Base-by-base conservation (phyloP, 2,797 vertebrate species). In the Protosalanx chinensis region DNA sequence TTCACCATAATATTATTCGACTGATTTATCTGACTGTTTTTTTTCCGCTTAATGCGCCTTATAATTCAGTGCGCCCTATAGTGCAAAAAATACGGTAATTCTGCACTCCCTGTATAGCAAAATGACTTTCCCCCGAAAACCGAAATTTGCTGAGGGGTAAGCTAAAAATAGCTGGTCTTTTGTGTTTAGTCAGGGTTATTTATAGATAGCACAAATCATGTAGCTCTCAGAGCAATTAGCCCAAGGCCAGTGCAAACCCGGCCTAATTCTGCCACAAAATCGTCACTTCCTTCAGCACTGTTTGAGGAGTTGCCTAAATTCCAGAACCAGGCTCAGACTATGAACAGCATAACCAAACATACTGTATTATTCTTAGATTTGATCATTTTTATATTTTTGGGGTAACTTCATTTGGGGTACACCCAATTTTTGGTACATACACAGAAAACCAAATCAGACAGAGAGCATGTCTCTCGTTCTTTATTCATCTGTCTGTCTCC, bases 151-250 rank as follows among this genome's bases (percentile, higher is more conserved):
- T 32, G 23, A 3, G 15, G 27, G 63, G 67, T 23, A 3, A 29
- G 41, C 51, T 46, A 59, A 72, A 76, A 72, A 71, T 79, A 74
- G 29, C 33, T 6, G 3, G 27, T 32, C 56, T 46, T 75, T 73
- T 69, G 70, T 78, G 41, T 72, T 74, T 65, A 61, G 67, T 20
- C 58, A 68, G 53, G 68, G 72, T 73, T 81, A 83, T 81, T 81
- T 83, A 77, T 79, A 59, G 79, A 78, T 56, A 27, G 16, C 32
- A 71, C 57, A 59, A 69, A 62, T 49, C 41, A 61, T 76, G 37
- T 37, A 80, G 73, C 64, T 83, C 81, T 78, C 75, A 76, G 33
- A 77, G 78, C 80, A 84, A 85, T 86, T 81, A 82, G 63, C 72
- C 65, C 66, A 57, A 77, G 73, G 71, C 69, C 70, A 60, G 76